Evolutionary conservation across 2,888 invertebrate species (phyloP), one percentile per base, ranked within the genome.

Genomic region (Sinotaia quadrata): DNA sequence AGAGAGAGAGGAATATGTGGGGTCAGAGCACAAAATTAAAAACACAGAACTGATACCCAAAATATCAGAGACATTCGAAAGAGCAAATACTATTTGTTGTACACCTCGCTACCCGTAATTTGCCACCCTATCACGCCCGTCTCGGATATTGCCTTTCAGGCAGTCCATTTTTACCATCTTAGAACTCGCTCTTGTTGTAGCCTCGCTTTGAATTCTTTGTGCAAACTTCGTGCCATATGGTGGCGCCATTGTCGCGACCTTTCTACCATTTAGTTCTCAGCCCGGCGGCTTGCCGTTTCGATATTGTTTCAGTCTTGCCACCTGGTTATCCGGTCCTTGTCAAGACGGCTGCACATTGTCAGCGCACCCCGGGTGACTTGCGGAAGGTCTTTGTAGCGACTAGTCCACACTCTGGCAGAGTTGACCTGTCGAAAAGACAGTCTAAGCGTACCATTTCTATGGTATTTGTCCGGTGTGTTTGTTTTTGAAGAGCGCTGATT

Each of bases 41-140:
- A 49, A 49, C 49, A 49, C 41, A 15, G 24, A 15, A n/a, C 8
- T 21, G 49, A 15, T 24, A 49, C 18, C 18, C n/a, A 21, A n/a
- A 4, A 41, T 12, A 41, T 15, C 41, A 41, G 41, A 41, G 10
- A 49, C n/a, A 49, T 21, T 49, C 49, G 21, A 15, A n/a, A n/a
- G 49, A 15, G 18, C 49, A 49, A 49, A 49, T 49, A 49, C 24
- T 49, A 24, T 49, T 49, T 49, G 5, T 4, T 24, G 21, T 49
- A 49, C n/a, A 49, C 49, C 24, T 8, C 24, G 49, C 49, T 49
- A 49, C 49, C 49, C 49, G 49, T 49, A 49, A 49, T 49, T 49
- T 49, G 49, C 18, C 49, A n/a, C 24, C 49, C 49, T n/a, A 18
- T 8, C n/a, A 4, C 49, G 5, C 18, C 18, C 18, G 49, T 41